phyloP scores from a whole-genome alignment of 2,797 vertebrate species.

The Leontopithecus rosalia region DNA sequence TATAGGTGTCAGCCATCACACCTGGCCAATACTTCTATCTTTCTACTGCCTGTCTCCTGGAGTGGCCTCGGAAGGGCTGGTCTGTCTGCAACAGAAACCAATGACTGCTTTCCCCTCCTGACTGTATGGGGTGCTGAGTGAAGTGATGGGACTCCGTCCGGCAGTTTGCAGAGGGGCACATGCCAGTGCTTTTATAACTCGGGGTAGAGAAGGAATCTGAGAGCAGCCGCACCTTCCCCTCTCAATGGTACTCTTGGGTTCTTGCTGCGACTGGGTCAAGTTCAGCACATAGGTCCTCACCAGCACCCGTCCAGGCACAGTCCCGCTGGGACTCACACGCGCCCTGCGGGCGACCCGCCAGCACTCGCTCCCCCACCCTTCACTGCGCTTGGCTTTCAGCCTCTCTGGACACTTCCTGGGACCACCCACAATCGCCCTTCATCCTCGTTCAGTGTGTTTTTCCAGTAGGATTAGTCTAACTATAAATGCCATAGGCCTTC shows the following conservation, averaged over 20 bases:
- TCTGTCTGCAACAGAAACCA: neutral
- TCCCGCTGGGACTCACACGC: accelerated
- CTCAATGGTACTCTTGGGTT: slow-evolving; percentile 71
- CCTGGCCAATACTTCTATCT: neutral
- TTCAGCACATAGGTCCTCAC: accelerated
- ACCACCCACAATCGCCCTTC: slow-evolving; percentile 86
- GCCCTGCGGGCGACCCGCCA: neutral
- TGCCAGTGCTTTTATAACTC: slow-evolving; percentile 20
- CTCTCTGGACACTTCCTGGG: slow-evolving; percentile 83
- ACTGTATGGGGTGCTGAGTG: neutral
- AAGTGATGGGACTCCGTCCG: slow-evolving; percentile 52
- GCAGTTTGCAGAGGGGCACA: slow-evolving; percentile 62
- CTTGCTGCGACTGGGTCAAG: neutral
- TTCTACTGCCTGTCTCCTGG: neutral
- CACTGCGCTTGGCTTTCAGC: slow-evolving; percentile 78
- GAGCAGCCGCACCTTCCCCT: slow-evolving; percentile 49
- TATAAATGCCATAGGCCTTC: slow-evolving; percentile 82
- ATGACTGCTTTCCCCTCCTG: neutral
- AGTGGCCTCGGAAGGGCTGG: neutral
- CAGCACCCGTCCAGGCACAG: accelerated
- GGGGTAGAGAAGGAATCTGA: neutral
- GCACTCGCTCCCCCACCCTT: slow-evolving; percentile 73
- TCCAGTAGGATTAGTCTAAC: slow-evolving; percentile 85
- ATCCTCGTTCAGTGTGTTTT: slow-evolving; percentile 85
- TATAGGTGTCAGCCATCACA: neutral